Conservation (phyloP, 1,140 invertebrate genomes). For the Calephelis nemesis region DNA sequence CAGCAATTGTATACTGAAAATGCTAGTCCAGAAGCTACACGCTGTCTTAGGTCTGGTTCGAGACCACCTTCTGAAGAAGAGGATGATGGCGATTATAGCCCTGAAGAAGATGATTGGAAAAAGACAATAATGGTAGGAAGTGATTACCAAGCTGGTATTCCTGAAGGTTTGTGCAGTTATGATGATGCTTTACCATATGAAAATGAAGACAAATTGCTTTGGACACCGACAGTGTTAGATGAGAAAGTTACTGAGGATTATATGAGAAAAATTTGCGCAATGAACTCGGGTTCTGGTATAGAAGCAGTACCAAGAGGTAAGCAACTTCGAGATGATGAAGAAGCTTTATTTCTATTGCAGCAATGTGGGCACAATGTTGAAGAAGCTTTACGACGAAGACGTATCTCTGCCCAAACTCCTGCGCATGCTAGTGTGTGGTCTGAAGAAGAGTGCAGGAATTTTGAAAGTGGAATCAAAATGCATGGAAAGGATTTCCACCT, state of each 20-base stretch:
- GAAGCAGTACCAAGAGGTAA: slow-evolving; percentile 86
- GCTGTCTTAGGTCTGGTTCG: slow-evolving; percentile 70
- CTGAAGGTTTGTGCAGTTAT: slow-evolving; percentile 93
- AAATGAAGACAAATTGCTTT: slow-evolving; percentile 96
- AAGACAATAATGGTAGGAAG: slow-evolving; percentile 97
- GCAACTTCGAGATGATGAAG: slow-evolving; percentile 95
- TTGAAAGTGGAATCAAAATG: slow-evolving; percentile 94
- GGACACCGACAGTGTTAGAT: slow-evolving; percentile 90
- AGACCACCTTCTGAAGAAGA: slow-evolving; percentile 81
- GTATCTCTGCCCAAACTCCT: slow-evolving; percentile 80
- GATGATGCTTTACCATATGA: slow-evolving; percentile 96
- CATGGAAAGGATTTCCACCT: slow-evolving; percentile 98
- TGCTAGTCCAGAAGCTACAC: slow-evolving; percentile 59
- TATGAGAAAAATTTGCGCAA: slow-evolving; percentile 82
- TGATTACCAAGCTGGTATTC: slow-evolving; percentile 96
- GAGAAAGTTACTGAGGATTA: slow-evolving; percentile 91
- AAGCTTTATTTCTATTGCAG: slow-evolving; percentile 93
- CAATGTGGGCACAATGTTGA: slow-evolving; percentile 97
- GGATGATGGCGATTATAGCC: slow-evolving; percentile 87
- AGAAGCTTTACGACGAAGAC: slow-evolving; percentile 91
- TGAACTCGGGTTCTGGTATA: slow-evolving; percentile 79
- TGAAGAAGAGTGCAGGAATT: slow-evolving; percentile 97
- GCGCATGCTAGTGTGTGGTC: slow-evolving; percentile 94
- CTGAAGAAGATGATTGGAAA: slow-evolving; percentile 88
- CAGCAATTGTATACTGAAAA: slow-evolving; percentile 66